phyloP scores from a whole-genome alignment of 2,113 vertebrate genomes.

The Thermophis baileyi region DNA sequence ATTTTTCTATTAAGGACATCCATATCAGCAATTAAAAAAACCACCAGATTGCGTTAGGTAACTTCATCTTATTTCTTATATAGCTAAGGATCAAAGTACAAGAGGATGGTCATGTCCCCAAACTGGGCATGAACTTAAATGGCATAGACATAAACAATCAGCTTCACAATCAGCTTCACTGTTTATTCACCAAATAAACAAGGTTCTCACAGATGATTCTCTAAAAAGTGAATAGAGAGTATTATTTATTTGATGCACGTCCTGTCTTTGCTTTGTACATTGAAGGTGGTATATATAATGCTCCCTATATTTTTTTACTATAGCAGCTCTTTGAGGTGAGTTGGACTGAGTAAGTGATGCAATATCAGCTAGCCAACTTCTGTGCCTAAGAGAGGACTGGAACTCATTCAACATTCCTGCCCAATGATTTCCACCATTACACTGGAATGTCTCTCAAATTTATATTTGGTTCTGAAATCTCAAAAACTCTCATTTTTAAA shows the following conservation, averaged over 20 bases:
- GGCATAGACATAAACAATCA: background rate
- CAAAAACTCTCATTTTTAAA: background rate
- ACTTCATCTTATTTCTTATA: background rate
- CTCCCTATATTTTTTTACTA: background rate
- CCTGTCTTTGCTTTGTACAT: background rate
- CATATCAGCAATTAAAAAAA: background rate
- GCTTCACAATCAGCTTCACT: background rate
- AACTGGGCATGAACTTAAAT: background rate
- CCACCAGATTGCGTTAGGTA: background rate
- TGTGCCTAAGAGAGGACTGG: background rate
- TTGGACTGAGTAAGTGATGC: background rate
- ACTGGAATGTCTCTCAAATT: background rate
- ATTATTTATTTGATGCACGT: background rate
- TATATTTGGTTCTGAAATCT: background rate
- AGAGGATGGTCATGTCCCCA: background rate
- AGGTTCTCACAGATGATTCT: background rate
- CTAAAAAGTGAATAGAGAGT: background rate
- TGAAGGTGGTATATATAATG: background rate
- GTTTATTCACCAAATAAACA: background rate
- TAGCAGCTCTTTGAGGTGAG: background rate
- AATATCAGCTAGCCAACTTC: background rate
- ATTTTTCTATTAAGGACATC: background rate
- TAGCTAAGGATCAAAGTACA: background rate
- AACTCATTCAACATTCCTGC: background rate
- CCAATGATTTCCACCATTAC: background rate